Evolutionary conservation across 92 coral and sea anemone genomes (phyloP), one percentile per base, ranked within the genome.

Genomic region (Heliopora coerulea): DNA sequence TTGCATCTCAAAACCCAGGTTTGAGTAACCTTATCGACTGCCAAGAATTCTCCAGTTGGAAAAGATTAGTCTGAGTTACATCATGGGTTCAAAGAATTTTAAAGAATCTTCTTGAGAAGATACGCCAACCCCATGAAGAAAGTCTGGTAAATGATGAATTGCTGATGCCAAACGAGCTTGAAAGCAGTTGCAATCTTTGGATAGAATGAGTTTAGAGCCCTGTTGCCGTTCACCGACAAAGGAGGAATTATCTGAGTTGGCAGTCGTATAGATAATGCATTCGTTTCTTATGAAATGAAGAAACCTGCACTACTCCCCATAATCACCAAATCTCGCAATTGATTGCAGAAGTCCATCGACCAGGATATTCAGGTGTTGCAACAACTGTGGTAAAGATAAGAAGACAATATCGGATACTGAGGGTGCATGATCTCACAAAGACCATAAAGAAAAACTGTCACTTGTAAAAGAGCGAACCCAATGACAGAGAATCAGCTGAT

Each of bases 281-380:
- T 80, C 30, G 79, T 72, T 33, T 59, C 80, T 24, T 74, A 82
- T 27, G 85, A 82, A 14, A 63, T 59, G 18, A 59, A 56, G 19
- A 80, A 73, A 54, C 85, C 80, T 1, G 70, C 60, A 20, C 27
- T 81, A 26, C 61, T 81, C 56, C 85, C 11, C 13, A 50, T 44
- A 56, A 72, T 8, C 65, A 80, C 23, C 33, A 64, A 72, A 56
- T 72, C 20, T 59, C 79, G 25, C 54, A 24, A 46, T 46, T 80
- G 64, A 80, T 80, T 23, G 48, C 58, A 50, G 58, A 50, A 20
- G 75, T 56, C 0, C 85, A 80, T 44, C 7, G 33, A 25, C 29
- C 29, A 14, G 85, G 85, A 7, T 74, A 80, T 56, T 33, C 58
- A 23, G 84, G 90, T 78, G 81, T 86, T 2, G 90, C 84, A 17